Conservation (phyloP, 2,888 invertebrate species). For the Leptinotarsa peninsularis region DNA sequence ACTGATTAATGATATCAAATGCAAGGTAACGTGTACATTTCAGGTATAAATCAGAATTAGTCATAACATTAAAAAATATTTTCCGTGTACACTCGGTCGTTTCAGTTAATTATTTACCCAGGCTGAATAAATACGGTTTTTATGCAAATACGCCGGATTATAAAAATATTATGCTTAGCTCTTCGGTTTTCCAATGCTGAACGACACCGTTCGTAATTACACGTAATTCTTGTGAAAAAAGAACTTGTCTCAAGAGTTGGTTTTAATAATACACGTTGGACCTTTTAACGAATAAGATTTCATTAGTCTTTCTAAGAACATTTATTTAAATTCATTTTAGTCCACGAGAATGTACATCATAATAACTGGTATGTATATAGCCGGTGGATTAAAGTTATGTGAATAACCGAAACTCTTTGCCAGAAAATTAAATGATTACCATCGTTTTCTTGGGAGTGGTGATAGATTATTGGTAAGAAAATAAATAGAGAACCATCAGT, state of each 20-base stretch:
- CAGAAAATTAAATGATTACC: no score
- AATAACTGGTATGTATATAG: no score
- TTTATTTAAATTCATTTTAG: neutral
- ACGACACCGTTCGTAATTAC: slow-evolving; percentile 4
- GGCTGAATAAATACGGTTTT: slow-evolving; percentile 34
- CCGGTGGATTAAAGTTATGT: no score
- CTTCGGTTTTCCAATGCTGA: slow-evolving; percentile 28
- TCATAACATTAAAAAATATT: slow-evolving; percentile 21
- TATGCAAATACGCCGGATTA: slow-evolving; percentile 31
- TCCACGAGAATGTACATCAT: neutral
- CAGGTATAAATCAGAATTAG: slow-evolving; percentile 24
- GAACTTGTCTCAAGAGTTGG: neutral
- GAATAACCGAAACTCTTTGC: no score
- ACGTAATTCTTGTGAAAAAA: slow-evolving; percentile 8
- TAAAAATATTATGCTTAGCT: slow-evolving; percentile 27
- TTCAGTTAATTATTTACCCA: slow-evolving; percentile 33
- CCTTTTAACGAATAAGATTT: neutral
- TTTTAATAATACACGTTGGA: slow-evolving; percentile 8
- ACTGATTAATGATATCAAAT: slow-evolving; percentile 18
- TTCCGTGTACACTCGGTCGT: slow-evolving; percentile 8
- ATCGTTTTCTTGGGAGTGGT: no score
- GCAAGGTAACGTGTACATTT: slow-evolving; percentile 14
- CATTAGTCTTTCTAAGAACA: neutral
- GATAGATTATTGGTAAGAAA: no score
- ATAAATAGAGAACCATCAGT: no score